Percentiles rank a stretch among this genome's conserved stretches.
Conservation (phyloP, 2,888 invertebrate species). For the Galerucella pusilla region DNA sequence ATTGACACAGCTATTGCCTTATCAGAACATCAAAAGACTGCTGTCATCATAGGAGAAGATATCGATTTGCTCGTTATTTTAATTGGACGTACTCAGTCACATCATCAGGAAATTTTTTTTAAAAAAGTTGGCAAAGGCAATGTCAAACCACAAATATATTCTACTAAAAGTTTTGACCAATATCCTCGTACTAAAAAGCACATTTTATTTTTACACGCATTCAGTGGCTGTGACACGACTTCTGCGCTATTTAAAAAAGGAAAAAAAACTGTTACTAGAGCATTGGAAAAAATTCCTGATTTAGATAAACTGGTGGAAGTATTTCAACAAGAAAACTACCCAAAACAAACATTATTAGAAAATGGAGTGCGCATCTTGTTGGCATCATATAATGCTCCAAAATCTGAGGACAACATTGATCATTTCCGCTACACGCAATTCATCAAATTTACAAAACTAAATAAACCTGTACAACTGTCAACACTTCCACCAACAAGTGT, state of each 20-base stretch:
- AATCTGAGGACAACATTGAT: conserved; percentile 13
- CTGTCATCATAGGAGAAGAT: conserved; percentile 59
- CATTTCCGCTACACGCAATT: conserved; percentile 39
- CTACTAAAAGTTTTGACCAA: conserved; percentile 41
- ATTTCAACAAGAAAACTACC: conserved; percentile 58
- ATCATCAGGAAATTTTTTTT: conserved; percentile 54
- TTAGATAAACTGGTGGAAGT: conserved; percentile 47
- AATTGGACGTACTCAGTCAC: conserved; percentile 56
- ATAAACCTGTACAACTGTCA: conserved; percentile 58
- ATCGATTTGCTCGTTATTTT: conserved; percentile 59
- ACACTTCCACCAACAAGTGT: conserved; percentile 55
- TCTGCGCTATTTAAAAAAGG: conserved; percentile 52
- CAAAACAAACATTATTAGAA: conserved; percentile 51
- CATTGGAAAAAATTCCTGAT: conserved; percentile 1
- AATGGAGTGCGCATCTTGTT: conserved; percentile 47
- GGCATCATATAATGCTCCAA: conserved; percentile 54
- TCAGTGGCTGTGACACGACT: conserved; percentile 54
- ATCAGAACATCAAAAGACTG: conserved; percentile 47
- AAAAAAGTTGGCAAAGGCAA: conserved; percentile 60
- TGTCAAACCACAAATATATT: conserved; percentile 57
- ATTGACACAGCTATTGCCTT: conserved; percentile 49
- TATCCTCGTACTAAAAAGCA: conserved; percentile 46
- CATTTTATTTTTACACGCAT: conserved; percentile 42
- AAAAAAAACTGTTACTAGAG: conserved; percentile 39
- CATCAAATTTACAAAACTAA: conserved; percentile 55